These are phyloP conservation scores for Drosophila hydei DNA, from an alignment of 1,140 invertebrate species.

Conservation along the genomic window DNA sequence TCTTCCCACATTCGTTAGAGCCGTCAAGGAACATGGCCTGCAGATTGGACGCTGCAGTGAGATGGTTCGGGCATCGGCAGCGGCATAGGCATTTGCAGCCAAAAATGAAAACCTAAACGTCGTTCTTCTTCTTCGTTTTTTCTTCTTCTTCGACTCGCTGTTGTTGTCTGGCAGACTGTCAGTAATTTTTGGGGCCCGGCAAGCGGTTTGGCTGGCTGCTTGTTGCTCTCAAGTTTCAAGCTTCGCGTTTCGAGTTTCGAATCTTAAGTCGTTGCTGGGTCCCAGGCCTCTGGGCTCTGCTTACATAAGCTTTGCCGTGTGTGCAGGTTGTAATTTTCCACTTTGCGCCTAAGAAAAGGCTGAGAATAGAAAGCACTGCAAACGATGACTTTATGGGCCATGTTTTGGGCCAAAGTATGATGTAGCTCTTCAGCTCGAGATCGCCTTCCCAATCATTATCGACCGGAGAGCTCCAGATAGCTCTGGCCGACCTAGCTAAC, in stretches of 20 bases:
- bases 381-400: slow-evolving; percentile 21
- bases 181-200: slow-evolving; percentile 57
- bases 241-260: background rate
- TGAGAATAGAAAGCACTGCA: slow-evolving; percentile 30
- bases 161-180: background rate
- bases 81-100: slow-evolving; percentile 18
- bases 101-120: slow-evolving; percentile 47
- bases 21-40: slow-evolving; percentile 59
- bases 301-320: slow-evolving; percentile 68
- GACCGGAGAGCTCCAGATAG: slow-evolving; percentile 1
- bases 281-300: slow-evolving; percentile 14
- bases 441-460: slow-evolving; percentile 31
- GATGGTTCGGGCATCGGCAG: background rate
- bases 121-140: slow-evolving; percentile 2
- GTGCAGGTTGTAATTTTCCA: slow-evolving; percentile 80
- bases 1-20: slow-evolving; percentile 69
- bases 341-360: slow-evolving; percentile 69
- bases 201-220: slow-evolving; percentile 13
- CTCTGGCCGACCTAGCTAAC: background rate
- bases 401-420: slow-evolving; percentile 6
- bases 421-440: background rate
- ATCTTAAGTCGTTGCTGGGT: background rate
- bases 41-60: slow-evolving; percentile 24
- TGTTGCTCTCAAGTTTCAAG: slow-evolving; percentile 1
- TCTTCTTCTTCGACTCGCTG: background rate